Evolutionary conservation across 2,113 vertebrate genomes (phyloP).

Genomic region (Formicarius rufipectus): DNA sequence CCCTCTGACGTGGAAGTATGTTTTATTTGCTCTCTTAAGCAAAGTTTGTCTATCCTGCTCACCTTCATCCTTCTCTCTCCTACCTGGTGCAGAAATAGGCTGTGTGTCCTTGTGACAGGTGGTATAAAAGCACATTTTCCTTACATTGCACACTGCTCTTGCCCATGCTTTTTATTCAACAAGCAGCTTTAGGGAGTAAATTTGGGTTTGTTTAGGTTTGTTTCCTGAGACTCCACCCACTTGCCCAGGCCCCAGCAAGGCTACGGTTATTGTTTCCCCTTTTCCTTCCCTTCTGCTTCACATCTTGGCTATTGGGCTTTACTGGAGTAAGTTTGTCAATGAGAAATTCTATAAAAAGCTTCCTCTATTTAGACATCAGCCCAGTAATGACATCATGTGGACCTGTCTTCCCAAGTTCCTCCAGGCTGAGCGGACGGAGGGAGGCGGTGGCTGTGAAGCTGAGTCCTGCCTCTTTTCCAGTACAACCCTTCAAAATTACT

Average conservation of each 20-base stretch:
- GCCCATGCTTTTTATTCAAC: background rate
- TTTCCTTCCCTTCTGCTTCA: constrained; percentile 20
- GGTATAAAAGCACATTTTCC: background rate
- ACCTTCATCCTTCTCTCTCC: background rate
- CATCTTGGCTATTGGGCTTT: background rate
- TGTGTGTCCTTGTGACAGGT: background rate
- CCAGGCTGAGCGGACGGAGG: fast-evolving
- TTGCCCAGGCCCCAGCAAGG: background rate
- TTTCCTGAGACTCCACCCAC: background rate
- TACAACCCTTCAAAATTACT: background rate
- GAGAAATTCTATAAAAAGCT: constrained; percentile 52
- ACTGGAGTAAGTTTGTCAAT: background rate
- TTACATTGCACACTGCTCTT: fast-evolving
- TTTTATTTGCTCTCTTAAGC: background rate
- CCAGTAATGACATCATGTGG: constrained; percentile 14
- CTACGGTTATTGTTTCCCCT: background rate
- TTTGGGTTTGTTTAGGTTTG: background rate
- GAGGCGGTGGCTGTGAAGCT: background rate
- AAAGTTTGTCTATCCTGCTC: background rate
- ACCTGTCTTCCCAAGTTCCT: background rate
- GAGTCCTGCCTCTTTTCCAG: background rate
- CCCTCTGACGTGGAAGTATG: background rate
- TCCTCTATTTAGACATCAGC: constrained; percentile 33
- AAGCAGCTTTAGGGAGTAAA: background rate
- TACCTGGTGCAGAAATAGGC: background rate